These are phyloP conservation scores for Ditylenchus weischeri DNA, from an alignment of 2,888 invertebrate genomes.

Conservation along the genomic window DNA sequence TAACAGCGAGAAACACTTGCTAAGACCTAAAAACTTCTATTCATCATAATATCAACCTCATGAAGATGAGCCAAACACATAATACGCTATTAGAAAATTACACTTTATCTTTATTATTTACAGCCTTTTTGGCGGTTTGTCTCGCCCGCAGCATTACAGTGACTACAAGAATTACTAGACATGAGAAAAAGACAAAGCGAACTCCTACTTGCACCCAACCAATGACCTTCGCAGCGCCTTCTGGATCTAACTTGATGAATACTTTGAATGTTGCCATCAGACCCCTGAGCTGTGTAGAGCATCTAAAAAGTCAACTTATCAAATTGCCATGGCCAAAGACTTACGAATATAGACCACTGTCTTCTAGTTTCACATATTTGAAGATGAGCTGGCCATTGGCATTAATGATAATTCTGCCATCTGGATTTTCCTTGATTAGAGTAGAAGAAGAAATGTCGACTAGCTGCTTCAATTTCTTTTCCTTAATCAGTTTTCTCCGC, in stretches of 20 bases:
- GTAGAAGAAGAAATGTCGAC: background rate
- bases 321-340: background rate
- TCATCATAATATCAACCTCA: too few species aligned
- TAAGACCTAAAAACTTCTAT: too few species aligned
- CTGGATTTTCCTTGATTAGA: background rate
- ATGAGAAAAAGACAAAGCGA: background rate
- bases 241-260: background rate
- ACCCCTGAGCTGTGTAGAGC: slow-evolving; percentile 6
- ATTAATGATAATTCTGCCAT: background rate
- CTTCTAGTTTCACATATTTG: background rate
- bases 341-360: slow-evolving; percentile 6
- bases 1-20: too few species aligned
- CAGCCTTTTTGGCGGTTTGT: background rate
- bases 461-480: background rate
- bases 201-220: background rate
- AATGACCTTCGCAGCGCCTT: background rate
- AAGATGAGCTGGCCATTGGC: slow-evolving; percentile 2
- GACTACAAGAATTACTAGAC: background rate
- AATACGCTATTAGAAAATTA: too few species aligned
- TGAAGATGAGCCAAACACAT: too few species aligned
- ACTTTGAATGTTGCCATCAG: background rate
- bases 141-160: background rate
- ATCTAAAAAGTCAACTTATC: background rate
- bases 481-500: background rate
- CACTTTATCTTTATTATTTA: too few species aligned